Conservation (phyloP, 2,113 vertebrate genomes). For the Trematocara macrostoma region DNA sequence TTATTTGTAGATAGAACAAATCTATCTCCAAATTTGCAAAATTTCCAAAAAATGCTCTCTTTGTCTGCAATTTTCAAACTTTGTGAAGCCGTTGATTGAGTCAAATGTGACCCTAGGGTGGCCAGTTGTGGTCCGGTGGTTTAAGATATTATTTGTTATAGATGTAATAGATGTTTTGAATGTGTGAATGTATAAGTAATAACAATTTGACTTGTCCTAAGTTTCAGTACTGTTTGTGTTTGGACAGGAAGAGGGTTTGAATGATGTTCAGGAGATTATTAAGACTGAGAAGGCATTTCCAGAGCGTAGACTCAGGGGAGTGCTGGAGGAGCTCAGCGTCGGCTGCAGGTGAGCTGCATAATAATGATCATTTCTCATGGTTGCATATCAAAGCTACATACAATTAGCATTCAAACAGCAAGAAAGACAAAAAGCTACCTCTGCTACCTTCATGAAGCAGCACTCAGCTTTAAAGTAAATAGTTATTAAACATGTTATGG, state of each 20-base stretch:
- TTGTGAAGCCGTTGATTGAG: neutral
- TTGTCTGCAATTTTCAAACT: neutral
- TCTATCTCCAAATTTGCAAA: neutral
- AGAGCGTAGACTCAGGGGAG: conserved; percentile 88
- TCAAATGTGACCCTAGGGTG: neutral
- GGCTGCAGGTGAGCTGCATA: conserved; percentile 79
- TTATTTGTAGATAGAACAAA: neutral
- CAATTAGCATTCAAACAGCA: neutral
- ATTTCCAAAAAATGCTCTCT: neutral
- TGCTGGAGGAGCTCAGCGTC: conserved; percentile 86
- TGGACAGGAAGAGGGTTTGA: conserved; percentile 90
- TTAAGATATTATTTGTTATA: neutral
- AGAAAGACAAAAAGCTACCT: neutral
- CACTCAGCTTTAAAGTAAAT: neutral
- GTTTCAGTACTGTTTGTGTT: neutral
- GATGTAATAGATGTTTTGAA: neutral
- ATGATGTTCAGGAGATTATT: conserved; percentile 95
- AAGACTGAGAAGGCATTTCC: conserved; percentile 94
- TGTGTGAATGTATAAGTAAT: neutral
- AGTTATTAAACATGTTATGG: neutral
- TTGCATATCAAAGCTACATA: neutral
- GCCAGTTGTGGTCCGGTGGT: neutral
- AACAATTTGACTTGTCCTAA: neutral
- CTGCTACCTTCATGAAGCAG: neutral
- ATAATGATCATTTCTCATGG: neutral